Evolutionary conservation across 2,797 vertebrate genomes (phyloP).

Genomic region (Pseudomugil gertrudae): DNA sequence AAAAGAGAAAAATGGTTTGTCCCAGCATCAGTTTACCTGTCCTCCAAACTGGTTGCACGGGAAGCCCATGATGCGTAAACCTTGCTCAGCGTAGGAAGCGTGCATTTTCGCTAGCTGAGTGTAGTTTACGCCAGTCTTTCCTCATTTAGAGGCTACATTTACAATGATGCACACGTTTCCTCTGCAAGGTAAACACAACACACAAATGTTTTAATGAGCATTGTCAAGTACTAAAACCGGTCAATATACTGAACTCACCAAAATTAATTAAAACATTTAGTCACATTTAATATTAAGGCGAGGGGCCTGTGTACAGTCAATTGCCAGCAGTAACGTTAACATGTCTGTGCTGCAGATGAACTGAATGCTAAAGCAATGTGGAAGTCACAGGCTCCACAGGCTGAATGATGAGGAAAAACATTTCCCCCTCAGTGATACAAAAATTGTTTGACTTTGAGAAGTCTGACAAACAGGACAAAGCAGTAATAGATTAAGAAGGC

Average conservation of each 20-base stretch:
- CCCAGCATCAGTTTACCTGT: slow-evolving; percentile 81
- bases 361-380: no score
- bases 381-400: background rate
- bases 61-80: slow-evolving; percentile 96
- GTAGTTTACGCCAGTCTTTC: slow-evolving; percentile 95
- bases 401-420: background rate
- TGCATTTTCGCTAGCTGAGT: slow-evolving; percentile 93
- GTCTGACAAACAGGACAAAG: no score
- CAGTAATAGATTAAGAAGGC: no score
- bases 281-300: no score
- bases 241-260: background rate
- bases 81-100: slow-evolving; percentile 88
- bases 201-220: background rate
- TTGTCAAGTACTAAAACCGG: background rate
- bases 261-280: no score
- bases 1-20: no score
- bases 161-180: slow-evolving; percentile 90
- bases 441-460: no score
- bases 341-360: no score
- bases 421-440: no score
- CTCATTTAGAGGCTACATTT: slow-evolving; percentile 97
- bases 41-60: slow-evolving; percentile 98
- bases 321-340: no score
- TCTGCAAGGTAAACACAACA: slow-evolving; percentile 66
- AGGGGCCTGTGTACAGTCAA: no score